A percentile compares a stretch with the other conserved stretches of the same genome.
Evolutionary conservation across 2,888 invertebrate species (phyloP).

Genomic region (Drosophila robusta): DNA sequence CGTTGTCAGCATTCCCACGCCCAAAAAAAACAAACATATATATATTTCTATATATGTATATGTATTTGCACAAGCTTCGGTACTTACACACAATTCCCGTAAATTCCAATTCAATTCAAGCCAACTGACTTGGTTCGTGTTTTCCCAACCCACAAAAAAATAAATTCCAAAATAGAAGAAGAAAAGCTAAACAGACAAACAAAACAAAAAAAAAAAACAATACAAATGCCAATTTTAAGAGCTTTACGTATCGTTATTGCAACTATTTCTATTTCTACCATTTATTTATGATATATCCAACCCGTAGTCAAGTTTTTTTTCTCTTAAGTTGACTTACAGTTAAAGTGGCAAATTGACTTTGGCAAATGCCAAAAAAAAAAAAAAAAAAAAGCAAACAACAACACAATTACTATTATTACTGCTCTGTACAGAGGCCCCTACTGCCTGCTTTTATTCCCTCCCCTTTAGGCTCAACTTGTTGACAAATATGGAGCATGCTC

Average conservation of each 20-base stretch:
- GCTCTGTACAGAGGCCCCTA: slow-evolving; percentile 3
- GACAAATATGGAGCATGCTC: slow-evolving; percentile 56
- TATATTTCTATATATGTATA: slow-evolving; percentile 12
- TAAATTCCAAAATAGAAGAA: slow-evolving; percentile 2
- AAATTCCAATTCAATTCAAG: slow-evolving; percentile 73
- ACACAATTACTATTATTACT: slow-evolving; percentile 51
- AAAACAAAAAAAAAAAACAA: slow-evolving; percentile 4
- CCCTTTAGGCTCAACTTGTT: slow-evolving; percentile 7
- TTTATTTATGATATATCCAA: slow-evolving; percentile 21
- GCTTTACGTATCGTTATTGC: slow-evolving; percentile 17
- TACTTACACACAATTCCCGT: slow-evolving; percentile 46
- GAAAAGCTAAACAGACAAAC: slow-evolving; percentile 22
- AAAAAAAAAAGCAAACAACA: slow-evolving; percentile 5
- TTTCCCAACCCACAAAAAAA: slow-evolving; percentile 72
- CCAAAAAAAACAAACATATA: slow-evolving; percentile 43
- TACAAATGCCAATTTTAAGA: slow-evolving; percentile 15
- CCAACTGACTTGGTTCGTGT: slow-evolving; percentile 59
- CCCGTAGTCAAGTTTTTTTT: slow-evolving; percentile 5
- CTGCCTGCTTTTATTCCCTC: neutral
- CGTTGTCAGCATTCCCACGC: slow-evolving; percentile 63
- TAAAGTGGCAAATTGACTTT: slow-evolving; percentile 69
- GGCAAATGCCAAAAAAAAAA: slow-evolving; percentile 33
- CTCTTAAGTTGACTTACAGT: slow-evolving; percentile 34
- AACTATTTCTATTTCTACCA: slow-evolving; percentile 10
- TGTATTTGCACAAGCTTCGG: neutral